phyloP scores from a whole-genome alignment of 2,113 vertebrate species.

The Apodemus sylvaticus region DNA sequence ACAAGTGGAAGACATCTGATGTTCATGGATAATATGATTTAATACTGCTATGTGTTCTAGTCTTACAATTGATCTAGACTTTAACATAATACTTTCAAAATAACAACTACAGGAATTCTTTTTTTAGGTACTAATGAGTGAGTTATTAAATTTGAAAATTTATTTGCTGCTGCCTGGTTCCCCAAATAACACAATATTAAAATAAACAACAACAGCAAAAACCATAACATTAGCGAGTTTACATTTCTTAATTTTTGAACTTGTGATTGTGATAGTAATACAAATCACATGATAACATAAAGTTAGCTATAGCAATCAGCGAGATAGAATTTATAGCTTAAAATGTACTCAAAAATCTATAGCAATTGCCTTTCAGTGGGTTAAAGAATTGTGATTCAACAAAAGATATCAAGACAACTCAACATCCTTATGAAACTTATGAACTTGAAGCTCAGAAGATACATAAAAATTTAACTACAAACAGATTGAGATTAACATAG shows the following conservation, averaged over 20 bases:
- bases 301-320: neutral
- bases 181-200: neutral
- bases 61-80: neutral
- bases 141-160: neutral
- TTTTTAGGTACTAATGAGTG: neutral
- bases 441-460: neutral
- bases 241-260: slow-evolving; percentile 19
- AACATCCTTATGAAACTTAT: neutral
- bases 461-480: neutral
- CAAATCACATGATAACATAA: neutral
- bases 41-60: neutral
- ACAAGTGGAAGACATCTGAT: neutral
- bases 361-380: neutral
- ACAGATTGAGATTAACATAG: neutral
- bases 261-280: neutral
- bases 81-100: neutral
- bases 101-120: neutral
- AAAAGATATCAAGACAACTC: neutral
- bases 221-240: neutral
- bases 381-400: neutral
- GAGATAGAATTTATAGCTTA: neutral
- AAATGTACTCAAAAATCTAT: neutral
- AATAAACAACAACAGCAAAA: neutral
- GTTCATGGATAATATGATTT: neutral
- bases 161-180: neutral